A percentile compares a stretch with the other conserved stretches of the same genome.
Evolutionary conservation across 2,888 invertebrate genomes (phyloP).

Genomic region (Gibbula magus): DNA sequence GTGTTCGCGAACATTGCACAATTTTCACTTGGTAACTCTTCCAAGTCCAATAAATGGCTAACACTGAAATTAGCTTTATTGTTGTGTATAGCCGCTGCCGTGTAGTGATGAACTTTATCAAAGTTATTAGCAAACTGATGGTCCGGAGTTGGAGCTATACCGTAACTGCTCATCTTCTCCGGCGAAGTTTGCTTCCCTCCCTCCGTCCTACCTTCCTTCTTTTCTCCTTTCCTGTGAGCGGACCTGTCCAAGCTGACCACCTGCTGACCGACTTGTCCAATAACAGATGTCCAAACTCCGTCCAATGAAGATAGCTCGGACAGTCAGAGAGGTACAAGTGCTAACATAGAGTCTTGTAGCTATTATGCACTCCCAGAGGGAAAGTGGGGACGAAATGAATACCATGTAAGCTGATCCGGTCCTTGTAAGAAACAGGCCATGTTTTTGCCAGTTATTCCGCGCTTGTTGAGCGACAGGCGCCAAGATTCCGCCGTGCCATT

Average conservation of each 20-base stretch:
- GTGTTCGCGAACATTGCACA: constrained; percentile 66
- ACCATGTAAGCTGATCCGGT: constrained; percentile 12
- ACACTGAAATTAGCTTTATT: constrained; percentile 66
- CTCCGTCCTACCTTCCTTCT: constrained; percentile 1
- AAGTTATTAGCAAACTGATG: constrained; percentile 55
- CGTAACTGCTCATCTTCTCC: constrained; percentile 57
- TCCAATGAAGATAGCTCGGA: not conserved
- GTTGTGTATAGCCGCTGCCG: constrained; percentile 54
- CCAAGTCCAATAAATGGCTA: constrained; percentile 64
- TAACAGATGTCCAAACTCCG: not conserved
- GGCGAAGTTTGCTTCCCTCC: not conserved
- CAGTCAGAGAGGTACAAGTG: not conserved
- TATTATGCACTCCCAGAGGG: constrained; percentile 12
- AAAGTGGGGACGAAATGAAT: constrained; percentile 25
- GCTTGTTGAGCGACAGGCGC: constrained; percentile 24
- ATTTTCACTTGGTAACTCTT: constrained; percentile 64
- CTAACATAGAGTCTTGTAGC: constrained; percentile 7
- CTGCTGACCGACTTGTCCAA: not conserved
- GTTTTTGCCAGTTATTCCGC: constrained; percentile 21
- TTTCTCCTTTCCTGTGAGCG: not conserved
- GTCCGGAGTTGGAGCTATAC: constrained; percentile 46
- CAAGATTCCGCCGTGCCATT: constrained; percentile 16
- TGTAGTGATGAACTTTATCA: constrained; percentile 60
- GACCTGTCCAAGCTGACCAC: constrained; percentile 8
- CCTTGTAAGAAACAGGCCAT: constrained; percentile 21